Base-by-base conservation (phyloP, 2,797 vertebrate genomes). In the Myripristis murdjan region DNA sequence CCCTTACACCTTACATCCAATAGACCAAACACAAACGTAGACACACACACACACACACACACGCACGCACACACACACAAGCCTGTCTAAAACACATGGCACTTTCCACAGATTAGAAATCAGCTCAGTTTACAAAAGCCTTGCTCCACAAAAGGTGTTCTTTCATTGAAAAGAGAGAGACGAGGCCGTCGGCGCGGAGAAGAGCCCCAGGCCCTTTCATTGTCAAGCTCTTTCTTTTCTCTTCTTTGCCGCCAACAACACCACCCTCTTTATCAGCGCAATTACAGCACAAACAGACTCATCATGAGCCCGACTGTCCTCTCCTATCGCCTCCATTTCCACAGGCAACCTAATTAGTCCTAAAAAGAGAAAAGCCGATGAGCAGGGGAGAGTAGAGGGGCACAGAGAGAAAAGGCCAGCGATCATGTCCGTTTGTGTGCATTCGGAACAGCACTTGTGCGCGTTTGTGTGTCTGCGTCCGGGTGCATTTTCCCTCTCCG, bases 331-430 rank as follows among this genome's bases (percentile, higher is more conserved):
- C 89, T 90, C 88, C 69, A 79, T 91, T 92, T 93, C 89, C 90
- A 92, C 86, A 63, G 89, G 91, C 93, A 92, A 89, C 88, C 93
- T 96, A 95, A 96, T 96, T 96, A 96, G 94, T 86, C 88, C 80
- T 94, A 93, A 94, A 93, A 91, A 93, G 93, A 91, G 88, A 85
- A 91, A 91, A 91, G 73, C 87, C 31, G 71, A 90, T 43, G 51
- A 91, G 83, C 79, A 48, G 83, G 68, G 54, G 60, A 64, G 81
- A 64, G 81, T 6, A 20, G 64, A 91, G 85, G 80, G 61, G 83
- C 64, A 63, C 70, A 52, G 64, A 80, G 70, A 90, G 75, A 92
- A 89, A 90, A 87, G 79, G 70, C 87, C 77, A 75, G 72, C 84
- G 54, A 91, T 86, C 91, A 81, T 78, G 86, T 91, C 87, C 89